Conservation (phyloP, 2,888 invertebrate species). For the Charanyca ferruginea region DNA sequence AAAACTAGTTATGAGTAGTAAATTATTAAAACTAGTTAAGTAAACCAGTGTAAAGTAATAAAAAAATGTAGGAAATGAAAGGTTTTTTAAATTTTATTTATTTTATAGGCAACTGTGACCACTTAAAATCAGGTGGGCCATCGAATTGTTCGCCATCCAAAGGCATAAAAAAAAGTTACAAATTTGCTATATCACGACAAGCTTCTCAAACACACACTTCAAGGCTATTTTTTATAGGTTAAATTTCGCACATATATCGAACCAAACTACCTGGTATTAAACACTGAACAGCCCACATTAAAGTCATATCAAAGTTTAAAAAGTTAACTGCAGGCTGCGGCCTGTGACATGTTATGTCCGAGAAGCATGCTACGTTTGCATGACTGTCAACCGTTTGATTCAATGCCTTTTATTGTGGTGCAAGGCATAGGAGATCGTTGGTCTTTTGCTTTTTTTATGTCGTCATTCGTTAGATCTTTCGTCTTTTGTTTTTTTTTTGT, state of each 20-base stretch:
- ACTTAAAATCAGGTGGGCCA: too few relatives aligned
- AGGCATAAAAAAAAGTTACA: not conserved
- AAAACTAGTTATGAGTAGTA: too few relatives aligned
- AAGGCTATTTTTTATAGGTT: slow-evolving; percentile 34
- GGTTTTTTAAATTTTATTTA: too few relatives aligned
- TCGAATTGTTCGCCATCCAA: too few relatives aligned
- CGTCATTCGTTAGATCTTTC: too few relatives aligned
- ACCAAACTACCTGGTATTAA: slow-evolving; percentile 36
- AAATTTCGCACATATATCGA: slow-evolving; percentile 41
- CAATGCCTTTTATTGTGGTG: slow-evolving; percentile 66
- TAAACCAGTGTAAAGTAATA: too few relatives aligned
- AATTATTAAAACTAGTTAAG: too few relatives aligned
- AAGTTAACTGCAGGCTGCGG: slow-evolving; percentile 55
- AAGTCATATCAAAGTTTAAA: slow-evolving; percentile 66
- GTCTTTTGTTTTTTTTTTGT: not conserved
- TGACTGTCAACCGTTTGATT: slow-evolving; percentile 82
- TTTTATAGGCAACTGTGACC: too few relatives aligned
- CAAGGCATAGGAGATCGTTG: slow-evolving; percentile 55
- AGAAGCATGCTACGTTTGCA: slow-evolving; percentile 80
- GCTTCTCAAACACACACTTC: slow-evolving; percentile 17
- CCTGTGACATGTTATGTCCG: slow-evolving; percentile 69
- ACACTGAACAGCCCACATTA: slow-evolving; percentile 56
- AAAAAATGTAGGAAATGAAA: too few relatives aligned
- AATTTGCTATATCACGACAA: slow-evolving; percentile 19
- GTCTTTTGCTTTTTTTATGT: slow-evolving; percentile 1